Evolutionary conservation across 2,113 vertebrate genomes (phyloP).

Genomic region (Engystomops pustulosus): DNA sequence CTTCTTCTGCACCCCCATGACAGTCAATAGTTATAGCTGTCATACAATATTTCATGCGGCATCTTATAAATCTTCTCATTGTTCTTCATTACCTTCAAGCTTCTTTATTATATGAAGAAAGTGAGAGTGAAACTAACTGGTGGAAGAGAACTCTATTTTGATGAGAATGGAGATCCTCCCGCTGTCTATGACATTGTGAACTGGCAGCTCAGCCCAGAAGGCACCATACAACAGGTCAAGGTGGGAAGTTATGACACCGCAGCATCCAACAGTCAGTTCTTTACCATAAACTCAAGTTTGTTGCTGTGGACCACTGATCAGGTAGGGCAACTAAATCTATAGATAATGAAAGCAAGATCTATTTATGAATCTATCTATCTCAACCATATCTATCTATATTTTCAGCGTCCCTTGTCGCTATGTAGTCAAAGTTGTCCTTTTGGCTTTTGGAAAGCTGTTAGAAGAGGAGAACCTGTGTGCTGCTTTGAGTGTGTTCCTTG

Average conservation of each 20-base stretch:
- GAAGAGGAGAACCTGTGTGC: slow-evolving; percentile 31
- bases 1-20: neutral
- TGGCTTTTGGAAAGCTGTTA: slow-evolving; percentile 51
- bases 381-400: neutral
- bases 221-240: slow-evolving; percentile 7
- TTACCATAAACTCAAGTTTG: slow-evolving; percentile 26
- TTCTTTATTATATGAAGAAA: slow-evolving; percentile 36
- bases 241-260: slow-evolving; percentile 26
- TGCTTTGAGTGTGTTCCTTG: slow-evolving; percentile 34
- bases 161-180: slow-evolving; percentile 46
- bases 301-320: slow-evolving; percentile 12
- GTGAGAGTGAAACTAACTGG: slow-evolving; percentile 23
- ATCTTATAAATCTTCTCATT: neutral
- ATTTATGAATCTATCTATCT: neutral
- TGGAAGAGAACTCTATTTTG: slow-evolving; percentile 37
- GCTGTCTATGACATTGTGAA: slow-evolving; percentile 48
- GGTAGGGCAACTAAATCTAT: neutral
- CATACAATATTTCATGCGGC: neutral
- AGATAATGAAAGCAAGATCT: neutral
- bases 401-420: slow-evolving; percentile 48
- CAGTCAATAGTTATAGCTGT: neutral
- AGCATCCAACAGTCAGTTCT: neutral
- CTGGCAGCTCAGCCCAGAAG: slow-evolving; percentile 30
- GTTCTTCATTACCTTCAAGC: neutral
- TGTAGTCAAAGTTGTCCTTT: slow-evolving; percentile 58